Evolutionary conservation across 2,113 vertebrate species (phyloP).

Genomic region (Scartelaos histophorus): DNA sequence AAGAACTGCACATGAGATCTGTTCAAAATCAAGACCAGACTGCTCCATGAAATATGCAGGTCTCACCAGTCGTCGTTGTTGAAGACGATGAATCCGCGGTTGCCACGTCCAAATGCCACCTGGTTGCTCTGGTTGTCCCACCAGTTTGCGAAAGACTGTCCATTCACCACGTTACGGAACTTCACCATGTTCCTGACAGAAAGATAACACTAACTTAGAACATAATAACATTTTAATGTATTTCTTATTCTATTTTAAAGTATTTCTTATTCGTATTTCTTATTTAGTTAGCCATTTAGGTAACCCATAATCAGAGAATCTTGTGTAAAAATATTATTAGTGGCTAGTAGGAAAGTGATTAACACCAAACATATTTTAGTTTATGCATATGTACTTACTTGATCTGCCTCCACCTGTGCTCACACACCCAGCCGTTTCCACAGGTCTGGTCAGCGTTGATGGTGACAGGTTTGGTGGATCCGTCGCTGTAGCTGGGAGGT

Average conservation of each 20-base stretch:
- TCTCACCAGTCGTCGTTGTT: constrained; percentile 88
- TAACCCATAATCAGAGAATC: no score
- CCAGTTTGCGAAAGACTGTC: constrained; percentile 87
- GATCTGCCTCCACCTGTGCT: constrained; percentile 93
- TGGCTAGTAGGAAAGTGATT: no score
- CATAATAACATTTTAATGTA: no score
- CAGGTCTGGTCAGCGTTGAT: constrained; percentile 87
- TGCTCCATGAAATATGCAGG: not conserved
- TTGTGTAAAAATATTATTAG: no score
- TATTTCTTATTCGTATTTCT: no score
- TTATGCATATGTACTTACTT: constrained; percentile 77
- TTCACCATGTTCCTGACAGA: constrained; percentile 87
- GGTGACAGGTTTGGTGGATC: constrained; percentile 82
- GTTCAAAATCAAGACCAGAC: not conserved
- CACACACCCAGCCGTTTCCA: constrained; percentile 92
- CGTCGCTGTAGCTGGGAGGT: constrained; percentile 82
- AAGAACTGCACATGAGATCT: not conserved
- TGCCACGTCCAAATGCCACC: constrained; percentile 89
- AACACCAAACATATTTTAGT: no score
- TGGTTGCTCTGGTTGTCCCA: constrained; percentile 93
- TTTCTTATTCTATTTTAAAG: no score
- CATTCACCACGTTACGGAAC: constrained; percentile 88
- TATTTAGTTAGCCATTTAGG: no score
- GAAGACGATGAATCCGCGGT: constrained; percentile 86
- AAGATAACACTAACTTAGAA: not conserved